Percentiles rank a stretch among this genome's conserved stretches.
Evolutionary conservation across 2,888 invertebrate species (phyloP).

Genomic region (Galerucella nymphaeae): DNA sequence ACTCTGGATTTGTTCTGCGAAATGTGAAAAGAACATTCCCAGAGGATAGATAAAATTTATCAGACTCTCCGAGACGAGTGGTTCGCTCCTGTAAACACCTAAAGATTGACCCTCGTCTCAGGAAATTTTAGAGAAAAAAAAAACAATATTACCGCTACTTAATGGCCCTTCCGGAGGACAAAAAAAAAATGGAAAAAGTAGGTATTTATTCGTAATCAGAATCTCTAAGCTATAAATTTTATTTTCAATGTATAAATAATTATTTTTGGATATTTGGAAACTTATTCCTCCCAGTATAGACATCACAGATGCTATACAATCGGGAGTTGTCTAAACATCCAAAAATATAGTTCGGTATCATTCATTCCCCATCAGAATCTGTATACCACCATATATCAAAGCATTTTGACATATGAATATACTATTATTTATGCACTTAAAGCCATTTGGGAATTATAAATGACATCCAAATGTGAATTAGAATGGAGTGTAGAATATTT

Average conservation of each 20-base stretch:
- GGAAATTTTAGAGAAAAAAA: neutral
- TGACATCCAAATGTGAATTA: slow-evolving; percentile 49
- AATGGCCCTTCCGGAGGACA: neutral
- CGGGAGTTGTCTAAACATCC: neutral
- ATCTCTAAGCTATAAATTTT: too few species aligned
- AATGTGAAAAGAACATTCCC: slow-evolving; percentile 51
- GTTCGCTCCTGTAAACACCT: slow-evolving; percentile 33
- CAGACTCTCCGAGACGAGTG: slow-evolving; percentile 42
- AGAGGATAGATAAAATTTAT: slow-evolving; percentile 56
- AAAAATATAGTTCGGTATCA: slow-evolving; percentile 8
- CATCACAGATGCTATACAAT: neutral
- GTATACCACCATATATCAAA: slow-evolving; percentile 24
- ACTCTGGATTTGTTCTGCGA: slow-evolving; percentile 48
- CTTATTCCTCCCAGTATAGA: neutral
- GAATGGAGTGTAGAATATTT: slow-evolving; percentile 43
- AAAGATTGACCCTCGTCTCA: slow-evolving; percentile 34
- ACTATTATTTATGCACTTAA: slow-evolving; percentile 32
- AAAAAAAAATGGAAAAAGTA: neutral
- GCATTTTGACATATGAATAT: slow-evolving; percentile 31
- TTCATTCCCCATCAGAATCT: slow-evolving; percentile 28
- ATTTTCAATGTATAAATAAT: neutral
- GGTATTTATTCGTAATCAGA: neutral
- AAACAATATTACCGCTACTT: neutral
- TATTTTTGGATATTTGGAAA: neutral
- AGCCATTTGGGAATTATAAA: slow-evolving; percentile 39